phyloP scores from a whole-genome alignment of 2,888 invertebrate species.

The Noctua janthe region DNA sequence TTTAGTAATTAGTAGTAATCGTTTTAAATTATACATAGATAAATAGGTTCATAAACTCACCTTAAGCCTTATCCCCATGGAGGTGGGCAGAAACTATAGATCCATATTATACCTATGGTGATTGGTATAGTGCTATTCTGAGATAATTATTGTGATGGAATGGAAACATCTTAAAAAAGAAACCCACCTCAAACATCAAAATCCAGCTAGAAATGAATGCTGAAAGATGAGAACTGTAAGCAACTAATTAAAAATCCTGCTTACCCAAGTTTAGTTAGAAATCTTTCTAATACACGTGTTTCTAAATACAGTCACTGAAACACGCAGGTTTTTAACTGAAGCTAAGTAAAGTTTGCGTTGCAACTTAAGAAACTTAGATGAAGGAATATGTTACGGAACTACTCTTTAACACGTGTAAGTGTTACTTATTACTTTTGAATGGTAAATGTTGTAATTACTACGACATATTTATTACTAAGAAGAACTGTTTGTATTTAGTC shows the following conservation, averaged over 20 bases:
- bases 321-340: neutral
- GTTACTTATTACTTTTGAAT: neutral
- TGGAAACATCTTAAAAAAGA: neutral
- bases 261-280: neutral
- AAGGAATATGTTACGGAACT: slow-evolving; percentile 11
- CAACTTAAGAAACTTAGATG: slow-evolving; percentile 30
- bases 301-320: neutral
- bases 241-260: neutral
- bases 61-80: no score
- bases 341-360: slow-evolving; percentile 1
- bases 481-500: neutral
- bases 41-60: neutral
- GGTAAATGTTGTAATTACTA: neutral
- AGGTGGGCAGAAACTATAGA: neutral
- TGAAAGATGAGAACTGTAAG: neutral
- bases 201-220: neutral
- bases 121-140: neutral
- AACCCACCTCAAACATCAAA: no score
- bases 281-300: slow-evolving; percentile 16
- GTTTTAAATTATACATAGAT: neutral
- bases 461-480: no score
- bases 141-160: neutral
- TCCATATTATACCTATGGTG: neutral
- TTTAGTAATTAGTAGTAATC: no score
- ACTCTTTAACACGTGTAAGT: neutral